Conservation (phyloP, 2,888 invertebrate genomes). For the Rhimphoctona megacephalus region DNA sequence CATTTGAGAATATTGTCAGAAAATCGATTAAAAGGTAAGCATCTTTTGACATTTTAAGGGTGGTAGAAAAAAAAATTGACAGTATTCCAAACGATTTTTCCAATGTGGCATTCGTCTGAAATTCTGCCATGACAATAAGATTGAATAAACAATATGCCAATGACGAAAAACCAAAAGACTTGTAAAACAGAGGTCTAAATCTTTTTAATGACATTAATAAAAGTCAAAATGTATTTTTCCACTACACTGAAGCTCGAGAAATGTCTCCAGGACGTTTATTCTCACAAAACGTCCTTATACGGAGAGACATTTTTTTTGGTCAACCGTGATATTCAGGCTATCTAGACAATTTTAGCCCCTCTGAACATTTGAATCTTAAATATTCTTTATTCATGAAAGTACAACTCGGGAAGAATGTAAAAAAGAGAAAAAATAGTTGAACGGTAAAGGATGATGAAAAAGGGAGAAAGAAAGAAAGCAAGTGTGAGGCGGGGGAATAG, state of each 20-base stretch:
- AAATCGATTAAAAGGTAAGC: not conserved
- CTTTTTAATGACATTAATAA: not conserved
- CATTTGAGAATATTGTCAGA: not conserved
- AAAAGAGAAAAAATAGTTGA: conserved; percentile 37
- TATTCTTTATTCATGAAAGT: conserved; percentile 23
- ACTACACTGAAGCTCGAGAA: not conserved
- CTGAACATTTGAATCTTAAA: conserved; percentile 12
- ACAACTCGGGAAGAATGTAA: conserved; percentile 12
- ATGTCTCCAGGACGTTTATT: not conserved
- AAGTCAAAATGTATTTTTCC: not conserved
- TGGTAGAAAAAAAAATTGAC: not conserved
- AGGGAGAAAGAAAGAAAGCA: conserved; percentile 22
- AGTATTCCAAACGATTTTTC: not conserved
- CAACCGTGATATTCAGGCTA: not conserved
- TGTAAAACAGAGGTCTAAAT: not conserved
- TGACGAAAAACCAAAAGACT: not conserved
- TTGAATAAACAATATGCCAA: not conserved
- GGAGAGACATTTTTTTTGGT: not conserved
- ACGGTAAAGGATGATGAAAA: conserved; percentile 31
- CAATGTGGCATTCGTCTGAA: not conserved
- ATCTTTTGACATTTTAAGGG: not conserved
- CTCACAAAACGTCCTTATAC: not conserved
- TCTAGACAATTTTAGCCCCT: conserved; percentile 4
- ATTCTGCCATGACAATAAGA: not conserved
- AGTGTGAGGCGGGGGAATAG: conserved; percentile 18